Conservation (phyloP, 2,113 vertebrate species). For the Thunnus maccoyii region DNA sequence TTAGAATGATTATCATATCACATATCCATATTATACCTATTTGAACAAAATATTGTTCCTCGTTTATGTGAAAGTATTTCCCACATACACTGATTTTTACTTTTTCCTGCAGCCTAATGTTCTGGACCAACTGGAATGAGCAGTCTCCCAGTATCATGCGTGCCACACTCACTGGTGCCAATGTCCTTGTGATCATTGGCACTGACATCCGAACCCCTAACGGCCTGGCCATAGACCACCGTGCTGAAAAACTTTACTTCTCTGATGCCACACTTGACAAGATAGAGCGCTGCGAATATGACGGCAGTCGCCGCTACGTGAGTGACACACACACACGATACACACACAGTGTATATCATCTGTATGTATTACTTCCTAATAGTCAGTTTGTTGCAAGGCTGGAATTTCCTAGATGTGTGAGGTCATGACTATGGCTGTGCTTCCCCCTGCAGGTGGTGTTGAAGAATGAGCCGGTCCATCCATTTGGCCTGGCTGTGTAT, state of each 20-base stretch:
- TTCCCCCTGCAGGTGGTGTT: constrained; percentile 90
- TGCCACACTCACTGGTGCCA: constrained; percentile 91
- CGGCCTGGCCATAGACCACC: constrained; percentile 96
- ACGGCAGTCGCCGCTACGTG: constrained; percentile 92
- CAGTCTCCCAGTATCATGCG: constrained; percentile 99
- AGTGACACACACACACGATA: constrained; percentile 75
- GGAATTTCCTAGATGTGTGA: constrained; percentile 6
- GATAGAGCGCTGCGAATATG: constrained; percentile 97
- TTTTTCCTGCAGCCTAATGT: constrained; percentile 80
- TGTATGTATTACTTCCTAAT: background rate
- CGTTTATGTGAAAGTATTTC: background rate
- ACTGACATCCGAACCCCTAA: constrained; percentile 96
- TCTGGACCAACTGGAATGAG: constrained; percentile 99
- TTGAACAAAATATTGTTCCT: background rate
- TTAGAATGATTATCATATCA: constrained; percentile 73
- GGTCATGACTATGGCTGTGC: constrained; percentile 20
- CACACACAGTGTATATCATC: background rate
- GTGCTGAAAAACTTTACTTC: constrained; percentile 97
- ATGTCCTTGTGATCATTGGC: constrained; percentile 94
- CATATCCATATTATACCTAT: background rate
- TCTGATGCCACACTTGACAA: constrained; percentile 98
- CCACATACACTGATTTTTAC: background rate
- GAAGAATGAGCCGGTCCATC: constrained; percentile 96
- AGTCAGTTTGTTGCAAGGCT: constrained; percentile 1
- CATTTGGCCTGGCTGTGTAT: constrained; percentile 95